phyloP scores from a whole-genome alignment of 2,113 vertebrate genomes.

The Casuarius casuarius region DNA sequence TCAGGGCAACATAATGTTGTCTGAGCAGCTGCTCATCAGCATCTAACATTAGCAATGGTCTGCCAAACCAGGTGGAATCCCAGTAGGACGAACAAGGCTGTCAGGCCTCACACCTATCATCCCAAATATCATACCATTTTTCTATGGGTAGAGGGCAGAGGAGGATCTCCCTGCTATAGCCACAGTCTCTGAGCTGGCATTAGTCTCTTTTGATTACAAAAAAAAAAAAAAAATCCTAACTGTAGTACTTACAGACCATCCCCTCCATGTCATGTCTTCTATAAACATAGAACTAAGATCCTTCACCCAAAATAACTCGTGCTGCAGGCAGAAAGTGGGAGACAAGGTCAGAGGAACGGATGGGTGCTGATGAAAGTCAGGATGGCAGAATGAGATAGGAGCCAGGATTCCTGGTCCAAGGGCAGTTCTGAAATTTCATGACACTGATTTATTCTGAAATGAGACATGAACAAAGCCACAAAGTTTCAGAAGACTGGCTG shows the following conservation, averaged over 20 bases:
- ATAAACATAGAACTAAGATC: neutral
- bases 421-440: neutral
- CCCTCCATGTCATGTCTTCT: accelerated
- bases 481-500: neutral
- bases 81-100: neutral
- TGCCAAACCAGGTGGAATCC: neutral
- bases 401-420: neutral
- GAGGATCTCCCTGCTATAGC: neutral
- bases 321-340: neutral
- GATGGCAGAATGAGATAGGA: neutral
- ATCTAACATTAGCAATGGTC: neutral
- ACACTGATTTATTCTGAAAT: neutral
- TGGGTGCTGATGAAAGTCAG: neutral
- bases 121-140: neutral
- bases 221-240: neutral
- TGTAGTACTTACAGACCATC: neutral
- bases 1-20: neutral
- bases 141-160: neutral
- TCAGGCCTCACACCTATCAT: neutral
- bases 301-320: neutral
- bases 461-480: neutral
- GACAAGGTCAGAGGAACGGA: neutral
- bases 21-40: neutral
- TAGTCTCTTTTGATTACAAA: neutral
- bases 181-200: neutral